Conservation (phyloP, 1,140 invertebrate genomes). For the Hormaphis cornu region DNA sequence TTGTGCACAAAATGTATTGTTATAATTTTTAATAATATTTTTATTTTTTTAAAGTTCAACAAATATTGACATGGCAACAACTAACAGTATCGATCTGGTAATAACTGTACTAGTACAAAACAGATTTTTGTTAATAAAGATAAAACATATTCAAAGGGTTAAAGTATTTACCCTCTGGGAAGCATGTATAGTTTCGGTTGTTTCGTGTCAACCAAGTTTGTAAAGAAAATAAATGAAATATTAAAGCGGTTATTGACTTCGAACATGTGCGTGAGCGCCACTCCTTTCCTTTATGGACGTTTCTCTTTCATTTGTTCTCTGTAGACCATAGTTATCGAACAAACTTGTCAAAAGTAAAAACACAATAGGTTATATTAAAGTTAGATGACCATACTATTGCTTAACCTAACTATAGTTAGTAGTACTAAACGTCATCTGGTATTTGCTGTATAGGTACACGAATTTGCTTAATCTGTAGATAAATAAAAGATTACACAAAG, state of each 20-base stretch:
- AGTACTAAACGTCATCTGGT: too few species aligned
- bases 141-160: neutral
- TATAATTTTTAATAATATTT: too few species aligned
- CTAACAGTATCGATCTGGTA: neutral
- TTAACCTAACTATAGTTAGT: too few species aligned
- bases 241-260: slow-evolving; percentile 32
- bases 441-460: too few species aligned
- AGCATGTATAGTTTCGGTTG: too few species aligned
- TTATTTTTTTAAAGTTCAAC: too few species aligned
- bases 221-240: slow-evolving; percentile 2
- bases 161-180: neutral
- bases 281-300: slow-evolving; percentile 15
- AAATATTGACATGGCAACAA: too few species aligned
- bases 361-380: slow-evolving; percentile 15
- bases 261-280: slow-evolving; percentile 21
- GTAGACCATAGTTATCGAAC: neutral
- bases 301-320: slow-evolving; percentile 16
- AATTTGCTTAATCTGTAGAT: too few species aligned
- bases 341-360: slow-evolving; percentile 16
- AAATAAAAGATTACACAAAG: too few species aligned
- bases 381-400: neutral
- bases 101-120: neutral
- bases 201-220: neutral
- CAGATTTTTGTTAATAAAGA: neutral
- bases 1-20: too few species aligned